phyloP scores from a whole-genome alignment of 2,888 invertebrate species.

The Rhingia rostrata region DNA sequence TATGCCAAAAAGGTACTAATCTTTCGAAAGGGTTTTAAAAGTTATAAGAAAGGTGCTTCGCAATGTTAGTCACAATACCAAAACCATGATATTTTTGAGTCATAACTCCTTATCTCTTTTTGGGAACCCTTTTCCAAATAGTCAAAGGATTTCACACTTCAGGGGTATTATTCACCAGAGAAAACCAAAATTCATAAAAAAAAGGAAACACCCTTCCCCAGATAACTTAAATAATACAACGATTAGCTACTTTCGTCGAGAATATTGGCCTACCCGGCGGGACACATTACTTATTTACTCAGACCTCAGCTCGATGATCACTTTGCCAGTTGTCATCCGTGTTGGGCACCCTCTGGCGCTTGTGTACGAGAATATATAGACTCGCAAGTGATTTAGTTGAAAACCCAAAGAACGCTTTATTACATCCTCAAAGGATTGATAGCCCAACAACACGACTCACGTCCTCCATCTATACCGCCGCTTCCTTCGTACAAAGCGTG shows the following conservation, averaged over 20 bases:
- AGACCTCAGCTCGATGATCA: neutral
- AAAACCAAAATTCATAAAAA: too few relatives aligned
- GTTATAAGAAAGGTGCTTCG: too few relatives aligned
- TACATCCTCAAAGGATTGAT: slow-evolving; percentile 67
- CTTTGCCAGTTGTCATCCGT: neutral
- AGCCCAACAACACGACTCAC: slow-evolving; percentile 52
- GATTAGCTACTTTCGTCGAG: neutral
- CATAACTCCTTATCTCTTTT: too few relatives aligned
- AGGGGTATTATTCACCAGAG: too few relatives aligned
- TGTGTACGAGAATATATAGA: slow-evolving; percentile 25
- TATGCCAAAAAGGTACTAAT: too few relatives aligned
- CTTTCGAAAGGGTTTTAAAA: too few relatives aligned
- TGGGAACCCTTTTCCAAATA: too few relatives aligned
- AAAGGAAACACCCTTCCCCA: too few relatives aligned
- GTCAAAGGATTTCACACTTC: too few relatives aligned
- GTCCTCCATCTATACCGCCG: neutral
- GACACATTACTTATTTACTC: slow-evolving; percentile 8
- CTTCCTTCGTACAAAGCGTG: slow-evolving; percentile 36
- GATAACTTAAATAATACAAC: neutral
- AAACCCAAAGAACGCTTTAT: slow-evolving; percentile 56
- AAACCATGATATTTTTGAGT: too few relatives aligned
- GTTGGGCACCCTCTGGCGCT: neutral
- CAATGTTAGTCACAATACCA: too few relatives aligned
- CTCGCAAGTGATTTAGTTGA: slow-evolving; percentile 51
- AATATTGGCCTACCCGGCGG: neutral